These are phyloP conservation scores for Astur gentilis DNA, from an alignment of 2,113 vertebrate genomes.

Conservation along the genomic window DNA sequence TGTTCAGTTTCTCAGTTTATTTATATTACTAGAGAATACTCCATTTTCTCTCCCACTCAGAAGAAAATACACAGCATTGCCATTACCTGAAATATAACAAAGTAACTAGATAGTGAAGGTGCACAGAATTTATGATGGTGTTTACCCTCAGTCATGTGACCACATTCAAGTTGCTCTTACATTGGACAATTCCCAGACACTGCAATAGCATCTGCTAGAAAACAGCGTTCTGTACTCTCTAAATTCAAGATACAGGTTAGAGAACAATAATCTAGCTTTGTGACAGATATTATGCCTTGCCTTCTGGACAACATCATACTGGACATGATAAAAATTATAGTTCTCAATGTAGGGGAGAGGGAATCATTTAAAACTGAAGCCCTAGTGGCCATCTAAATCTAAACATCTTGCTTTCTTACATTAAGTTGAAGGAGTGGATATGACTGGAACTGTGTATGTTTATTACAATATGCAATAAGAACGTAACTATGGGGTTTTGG, in stretches of 20 bases:
- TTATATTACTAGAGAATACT: not conserved
- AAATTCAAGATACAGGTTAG: not conserved
- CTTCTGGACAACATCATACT: not conserved
- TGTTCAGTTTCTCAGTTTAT: not conserved
- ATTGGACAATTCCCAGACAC: conserved; percentile 1
- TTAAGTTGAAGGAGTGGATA: conserved; percentile 22
- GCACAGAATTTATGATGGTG: not conserved
- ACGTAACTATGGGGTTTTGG: not conserved
- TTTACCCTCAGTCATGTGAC: not conserved
- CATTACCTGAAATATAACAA: conserved; percentile 10
- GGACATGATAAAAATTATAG: conserved; percentile 6
- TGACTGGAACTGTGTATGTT: not conserved
- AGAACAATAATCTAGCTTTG: not conserved
- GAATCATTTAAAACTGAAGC: not conserved
- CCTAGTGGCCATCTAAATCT: not conserved
- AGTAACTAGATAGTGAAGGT: conserved; percentile 20
- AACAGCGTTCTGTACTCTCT: not conserved
- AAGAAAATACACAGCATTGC: conserved; percentile 22
- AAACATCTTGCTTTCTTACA: not conserved
- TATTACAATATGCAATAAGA: not conserved
- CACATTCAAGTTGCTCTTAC: conserved; percentile 7
- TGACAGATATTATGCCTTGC: not conserved
- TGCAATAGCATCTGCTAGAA: conserved; percentile 25
- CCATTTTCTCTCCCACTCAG: conserved; percentile 25
- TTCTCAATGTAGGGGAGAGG: not conserved